Percentiles rank a stretch among this genome's conserved stretches.
phyloP scores from a whole-genome alignment of 1,140 invertebrate genomes.

The Eriocheir sinensis region DNA sequence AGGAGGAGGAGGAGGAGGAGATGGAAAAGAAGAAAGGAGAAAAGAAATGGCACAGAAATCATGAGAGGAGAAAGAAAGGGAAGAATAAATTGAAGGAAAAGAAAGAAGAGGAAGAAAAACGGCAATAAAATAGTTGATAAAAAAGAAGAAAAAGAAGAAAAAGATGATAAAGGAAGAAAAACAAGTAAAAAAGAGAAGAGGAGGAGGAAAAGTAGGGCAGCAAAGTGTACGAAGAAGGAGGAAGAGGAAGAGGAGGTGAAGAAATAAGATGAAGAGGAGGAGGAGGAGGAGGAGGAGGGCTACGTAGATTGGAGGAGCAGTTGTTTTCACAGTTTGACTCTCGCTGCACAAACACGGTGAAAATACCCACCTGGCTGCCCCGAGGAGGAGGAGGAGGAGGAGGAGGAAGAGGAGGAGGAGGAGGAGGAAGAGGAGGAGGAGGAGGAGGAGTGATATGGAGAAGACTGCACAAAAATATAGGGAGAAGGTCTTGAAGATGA shows the following conservation, averaged over 20 bases:
- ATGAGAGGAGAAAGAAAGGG: not conserved
- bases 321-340: not conserved
- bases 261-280: not conserved
- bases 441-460: not conserved
- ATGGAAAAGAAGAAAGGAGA: not conserved
- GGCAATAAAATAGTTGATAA: not conserved
- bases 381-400: slow-evolving; percentile 18
- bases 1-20: not conserved
- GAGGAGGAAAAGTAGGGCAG: not conserved
- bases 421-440: not conserved
- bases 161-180: no score
- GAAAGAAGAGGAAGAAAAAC: no score
- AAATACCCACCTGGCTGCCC: not conserved
- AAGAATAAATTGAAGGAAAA: not conserved
- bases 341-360: not conserved
- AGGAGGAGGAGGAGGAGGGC: not conserved
- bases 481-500: no score
- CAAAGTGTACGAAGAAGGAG: not conserved
- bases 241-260: no score
- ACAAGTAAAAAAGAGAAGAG: not conserved
- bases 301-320: not conserved
- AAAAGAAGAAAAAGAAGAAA: no score
- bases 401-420: slow-evolving; percentile 19
- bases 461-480: no score
- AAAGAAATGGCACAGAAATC: not conserved